Evolutionary conservation across 92 coral and sea anemone genomes (phyloP).

Genomic region (Virgularia gustaviana): DNA sequence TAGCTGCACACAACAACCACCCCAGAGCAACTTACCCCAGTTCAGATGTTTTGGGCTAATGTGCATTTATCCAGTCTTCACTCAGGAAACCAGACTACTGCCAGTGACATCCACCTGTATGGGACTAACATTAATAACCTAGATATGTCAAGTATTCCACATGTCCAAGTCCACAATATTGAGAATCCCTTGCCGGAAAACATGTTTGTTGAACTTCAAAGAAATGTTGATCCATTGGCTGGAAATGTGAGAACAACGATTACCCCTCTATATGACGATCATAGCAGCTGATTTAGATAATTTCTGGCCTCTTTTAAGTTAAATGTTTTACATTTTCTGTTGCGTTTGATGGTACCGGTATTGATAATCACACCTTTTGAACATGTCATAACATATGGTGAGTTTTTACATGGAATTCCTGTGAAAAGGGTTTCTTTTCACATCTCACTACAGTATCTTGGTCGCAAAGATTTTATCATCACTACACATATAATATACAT

Average conservation of each 20-base stretch:
- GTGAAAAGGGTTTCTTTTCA: too few relatives aligned
- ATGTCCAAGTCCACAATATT: background rate
- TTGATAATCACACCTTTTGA: too few relatives aligned
- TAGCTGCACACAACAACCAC: slow-evolving; percentile 31
- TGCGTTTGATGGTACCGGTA: too few relatives aligned
- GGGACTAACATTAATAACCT: slow-evolving; percentile 5
- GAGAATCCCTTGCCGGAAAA: slow-evolving; percentile 1
- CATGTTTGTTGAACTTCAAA: background rate
- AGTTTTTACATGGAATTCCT: too few relatives aligned
- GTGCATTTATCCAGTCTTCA: background rate
- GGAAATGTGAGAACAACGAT: background rate
- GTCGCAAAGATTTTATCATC: too few relatives aligned
- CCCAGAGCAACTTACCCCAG: slow-evolving; percentile 20
- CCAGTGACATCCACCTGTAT: background rate
- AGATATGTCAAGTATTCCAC: background rate
- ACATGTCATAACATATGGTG: too few relatives aligned
- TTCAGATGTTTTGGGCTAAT: background rate
- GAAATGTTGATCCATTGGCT: slow-evolving; percentile 1
- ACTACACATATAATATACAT: background rate
- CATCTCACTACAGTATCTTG: too few relatives aligned
- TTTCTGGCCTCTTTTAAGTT: background rate
- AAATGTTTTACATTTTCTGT: too few relatives aligned
- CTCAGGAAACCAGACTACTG: background rate
- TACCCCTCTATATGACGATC: background rate
- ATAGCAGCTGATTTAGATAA: background rate